Conservation (phyloP, 2,888 invertebrate genomes). For the Eupelmus urozonus region DNA sequence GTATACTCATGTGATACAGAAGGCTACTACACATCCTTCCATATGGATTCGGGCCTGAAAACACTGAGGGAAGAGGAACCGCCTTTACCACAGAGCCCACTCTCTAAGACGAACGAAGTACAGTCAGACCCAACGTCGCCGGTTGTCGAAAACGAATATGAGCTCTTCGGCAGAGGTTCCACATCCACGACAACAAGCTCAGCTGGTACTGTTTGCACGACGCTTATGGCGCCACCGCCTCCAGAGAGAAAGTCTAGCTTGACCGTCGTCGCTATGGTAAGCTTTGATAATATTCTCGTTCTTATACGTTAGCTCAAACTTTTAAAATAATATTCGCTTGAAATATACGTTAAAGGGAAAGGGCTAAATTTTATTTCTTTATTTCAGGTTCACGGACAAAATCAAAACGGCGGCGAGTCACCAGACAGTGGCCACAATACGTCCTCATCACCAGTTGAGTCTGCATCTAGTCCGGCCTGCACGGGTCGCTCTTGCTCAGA, state of each 20-base stretch:
- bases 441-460: constrained; percentile 88
- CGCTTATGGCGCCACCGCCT: constrained; percentile 88
- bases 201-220: constrained; percentile 93
- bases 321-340: neutral
- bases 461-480: constrained; percentile 84
- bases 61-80: constrained; percentile 88
- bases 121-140: constrained; percentile 84
- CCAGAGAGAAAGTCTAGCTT: constrained; percentile 89
- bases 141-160: constrained; percentile 92
- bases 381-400: constrained; percentile 74
- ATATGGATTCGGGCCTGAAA: constrained; percentile 95
- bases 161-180: constrained; percentile 93
- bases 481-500: constrained; percentile 86
- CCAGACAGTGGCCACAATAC: constrained; percentile 90
- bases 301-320: too few relatives aligned
- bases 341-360: too few relatives aligned
- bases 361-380: neutral
- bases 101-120: constrained; percentile 81
- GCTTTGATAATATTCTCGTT: too few relatives aligned
- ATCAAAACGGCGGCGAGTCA: constrained; percentile 84
- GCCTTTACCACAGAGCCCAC: constrained; percentile 81
- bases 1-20: constrained; percentile 98
- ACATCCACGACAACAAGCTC: constrained; percentile 94
- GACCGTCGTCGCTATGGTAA: constrained; percentile 75
- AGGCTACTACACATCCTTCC: constrained; percentile 98